Evolutionary conservation across 2,888 invertebrate species (phyloP), one percentile per base, ranked within the genome.

Genomic region (Pristionchus arcanus): DNA sequence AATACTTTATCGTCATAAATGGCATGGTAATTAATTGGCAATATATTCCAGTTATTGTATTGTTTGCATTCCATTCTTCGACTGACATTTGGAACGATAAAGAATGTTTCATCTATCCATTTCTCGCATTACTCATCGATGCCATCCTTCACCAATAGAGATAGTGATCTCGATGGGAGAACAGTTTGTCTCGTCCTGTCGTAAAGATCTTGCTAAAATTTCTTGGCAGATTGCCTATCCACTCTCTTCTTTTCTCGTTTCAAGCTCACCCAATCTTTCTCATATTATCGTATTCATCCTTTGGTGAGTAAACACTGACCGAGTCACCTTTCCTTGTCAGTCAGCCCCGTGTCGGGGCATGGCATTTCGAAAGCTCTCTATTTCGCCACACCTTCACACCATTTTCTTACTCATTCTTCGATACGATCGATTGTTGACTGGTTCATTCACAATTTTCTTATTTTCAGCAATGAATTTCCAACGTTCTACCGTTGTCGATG

Each of bases 391-490:
- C 74, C 37, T 21, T 74, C 74, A 74, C 21, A 34, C 31, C 37
- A 49, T 49, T 37, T 21, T 25, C 34, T 74, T 74, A 71, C 68
- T 71, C 68, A 71, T 19, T 71, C 68, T 15, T 19, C 28, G 31
- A 19, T 71, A 21, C 74, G 7, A 74, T 37, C 74, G 74, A 42
- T 74, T 21, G 15, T 71, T 71, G 31, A 74, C 74, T 37, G 34
- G 19, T 74, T 74, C 31, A n/a, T 74, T n/a, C 37, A 37, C 28
- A 34, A 37, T 74, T 74, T 37, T 42, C 31, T 4, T 2, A 34
- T 37, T 74, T 74, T 74, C 37, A 74, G 74, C 37, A 21, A 74
- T 74, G 74, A 21, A 34, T n/a, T 71, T 34, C 71, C 15, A 71
- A 15, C 15, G 34, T 11, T 37, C 74, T 37, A 21, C 19, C 31